These are phyloP conservation scores for Netelia inedita DNA, from an alignment of 2,888 invertebrate genomes.

Conservation along the genomic window DNA sequence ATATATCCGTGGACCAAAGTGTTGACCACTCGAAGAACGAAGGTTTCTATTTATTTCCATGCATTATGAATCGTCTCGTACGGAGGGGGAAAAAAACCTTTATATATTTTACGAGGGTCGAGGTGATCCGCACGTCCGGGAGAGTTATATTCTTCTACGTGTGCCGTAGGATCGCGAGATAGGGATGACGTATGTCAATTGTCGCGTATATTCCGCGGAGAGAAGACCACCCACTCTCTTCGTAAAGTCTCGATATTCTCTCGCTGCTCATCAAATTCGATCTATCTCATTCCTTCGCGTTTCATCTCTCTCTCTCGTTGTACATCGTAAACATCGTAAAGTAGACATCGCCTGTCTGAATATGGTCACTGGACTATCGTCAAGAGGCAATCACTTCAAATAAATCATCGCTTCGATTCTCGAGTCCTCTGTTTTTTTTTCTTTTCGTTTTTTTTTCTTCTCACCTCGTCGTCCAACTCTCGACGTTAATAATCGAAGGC, in stretches of 20 bases:
- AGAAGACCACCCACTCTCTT: constrained; percentile 62
- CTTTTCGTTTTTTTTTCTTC: not conserved
- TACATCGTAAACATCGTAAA: constrained; percentile 36
- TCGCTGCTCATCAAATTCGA: constrained; percentile 8
- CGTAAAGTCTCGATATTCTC: constrained; percentile 22
- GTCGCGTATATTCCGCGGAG: constrained; percentile 27
- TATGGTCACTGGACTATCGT: constrained; percentile 59
- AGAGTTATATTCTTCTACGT: constrained; percentile 13
- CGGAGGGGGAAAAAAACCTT: not conserved
- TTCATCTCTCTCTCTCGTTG: not conserved
- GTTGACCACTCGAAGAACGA: not conserved
- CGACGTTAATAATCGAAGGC: constrained; percentile 33
- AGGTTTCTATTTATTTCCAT: constrained; percentile 15
- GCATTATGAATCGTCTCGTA: constrained; percentile 9
- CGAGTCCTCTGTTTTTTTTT: constrained; percentile 7
- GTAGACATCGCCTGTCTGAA: constrained; percentile 44
- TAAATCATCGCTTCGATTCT: constrained; percentile 51
- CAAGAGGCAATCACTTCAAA: constrained; percentile 58
- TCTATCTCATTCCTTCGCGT: not conserved
- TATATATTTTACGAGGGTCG: constrained; percentile 28
- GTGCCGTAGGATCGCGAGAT: constrained; percentile 1
- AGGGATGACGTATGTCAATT: constrained; percentile 49
- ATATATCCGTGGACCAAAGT: not conserved
- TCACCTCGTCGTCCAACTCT: constrained; percentile 2
- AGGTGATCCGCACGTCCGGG: constrained; percentile 27